A percentile compares a stretch with the other conserved stretches of the same genome.
phyloP scores from a whole-genome alignment of 2,113 vertebrate genomes.

The Nestor notabilis region DNA sequence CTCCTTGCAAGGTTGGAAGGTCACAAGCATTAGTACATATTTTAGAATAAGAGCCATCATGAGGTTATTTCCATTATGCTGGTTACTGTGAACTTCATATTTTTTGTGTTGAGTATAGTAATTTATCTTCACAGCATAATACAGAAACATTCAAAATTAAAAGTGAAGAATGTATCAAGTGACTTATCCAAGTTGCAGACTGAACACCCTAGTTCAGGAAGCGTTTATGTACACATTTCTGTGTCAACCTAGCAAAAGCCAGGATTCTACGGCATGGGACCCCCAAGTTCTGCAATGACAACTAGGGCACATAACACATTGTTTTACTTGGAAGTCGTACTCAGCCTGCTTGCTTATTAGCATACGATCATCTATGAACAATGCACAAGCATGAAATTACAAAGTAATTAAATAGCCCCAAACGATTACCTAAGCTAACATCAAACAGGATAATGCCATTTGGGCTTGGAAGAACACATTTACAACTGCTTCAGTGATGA shows the following conservation, averaged over 20 bases:
- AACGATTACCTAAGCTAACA: neutral
- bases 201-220: neutral
- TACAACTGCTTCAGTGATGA: neutral
- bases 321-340: neutral
- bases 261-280: neutral
- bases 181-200: neutral
- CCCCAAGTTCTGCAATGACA: neutral
- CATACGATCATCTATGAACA: accelerated
- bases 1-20: neutral
- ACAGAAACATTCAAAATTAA: neutral
- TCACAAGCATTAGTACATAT: neutral
- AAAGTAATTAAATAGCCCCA: neutral
- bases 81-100: neutral
- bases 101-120: neutral
- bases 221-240: accelerated
- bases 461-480: neutral
- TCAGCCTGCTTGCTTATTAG: neutral
- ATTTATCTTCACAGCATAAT: neutral
- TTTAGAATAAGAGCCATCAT: neutral
- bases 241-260: neutral
- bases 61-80: neutral
- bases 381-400: neutral
- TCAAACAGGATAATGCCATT: neutral
- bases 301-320: neutral
- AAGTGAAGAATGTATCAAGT: neutral